Evolutionary conservation across 2,797 vertebrate species (phyloP).

Genomic region (Pteronotus mesoamericanus): DNA sequence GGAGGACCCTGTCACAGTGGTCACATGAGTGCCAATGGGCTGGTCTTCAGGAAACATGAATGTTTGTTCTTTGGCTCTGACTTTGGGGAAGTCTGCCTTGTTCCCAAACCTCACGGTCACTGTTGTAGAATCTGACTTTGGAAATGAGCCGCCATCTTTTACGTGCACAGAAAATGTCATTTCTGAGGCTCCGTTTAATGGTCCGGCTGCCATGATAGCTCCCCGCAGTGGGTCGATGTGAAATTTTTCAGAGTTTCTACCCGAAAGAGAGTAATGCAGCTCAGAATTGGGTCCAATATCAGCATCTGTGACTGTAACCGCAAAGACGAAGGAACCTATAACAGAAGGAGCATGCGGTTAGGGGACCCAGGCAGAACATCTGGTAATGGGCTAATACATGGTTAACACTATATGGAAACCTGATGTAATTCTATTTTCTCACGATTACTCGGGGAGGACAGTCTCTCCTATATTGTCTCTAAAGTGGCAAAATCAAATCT

Average conservation of each 20-base stretch:
- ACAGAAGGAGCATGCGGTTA: conserved; percentile 32
- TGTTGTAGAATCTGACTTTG: conserved; percentile 93
- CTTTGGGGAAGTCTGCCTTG: conserved; percentile 91
- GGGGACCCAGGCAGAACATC: rapidly evolving
- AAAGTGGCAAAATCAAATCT: background rate
- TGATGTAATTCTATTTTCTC: background rate
- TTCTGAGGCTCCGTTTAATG: conserved; percentile 88
- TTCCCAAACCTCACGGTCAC: conserved; percentile 95
- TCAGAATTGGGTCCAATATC: conserved; percentile 92
- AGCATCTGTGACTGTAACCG: conserved; percentile 95
- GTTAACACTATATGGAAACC: background rate
- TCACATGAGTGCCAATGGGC: conserved; percentile 88
- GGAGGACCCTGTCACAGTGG: conserved; percentile 89
- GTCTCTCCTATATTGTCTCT: background rate
- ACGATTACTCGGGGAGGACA: background rate
- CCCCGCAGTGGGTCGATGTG: conserved; percentile 93
- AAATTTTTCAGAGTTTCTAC: conserved; percentile 93
- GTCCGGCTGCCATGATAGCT: conserved; percentile 91
- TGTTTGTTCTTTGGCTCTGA: conserved; percentile 87
- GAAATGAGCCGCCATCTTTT: conserved; percentile 88
- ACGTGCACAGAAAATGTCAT: conserved; percentile 95
- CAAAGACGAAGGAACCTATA: conserved; percentile 94
- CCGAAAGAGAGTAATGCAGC: conserved; percentile 93
- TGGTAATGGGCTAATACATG: rapidly evolving
- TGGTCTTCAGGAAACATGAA: conserved; percentile 96